Conservation (phyloP, 2,888 invertebrate species). For the Tiphia femorata region DNA sequence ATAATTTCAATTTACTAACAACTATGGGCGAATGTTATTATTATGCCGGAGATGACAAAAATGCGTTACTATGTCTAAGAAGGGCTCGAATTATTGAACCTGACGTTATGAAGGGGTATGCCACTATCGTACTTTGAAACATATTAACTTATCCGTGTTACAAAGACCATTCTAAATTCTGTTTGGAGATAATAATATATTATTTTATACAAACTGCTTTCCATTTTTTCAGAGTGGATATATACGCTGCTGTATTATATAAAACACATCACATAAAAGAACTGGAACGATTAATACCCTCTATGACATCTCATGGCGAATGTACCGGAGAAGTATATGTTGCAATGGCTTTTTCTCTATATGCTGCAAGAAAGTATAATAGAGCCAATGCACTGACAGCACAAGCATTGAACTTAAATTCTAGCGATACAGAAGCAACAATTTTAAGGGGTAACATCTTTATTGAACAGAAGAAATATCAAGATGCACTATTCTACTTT, state of each 20-base stretch:
- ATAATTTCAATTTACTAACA: constrained; percentile 77
- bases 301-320: constrained; percentile 70
- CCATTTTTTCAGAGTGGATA: constrained; percentile 71
- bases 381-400: constrained; percentile 81
- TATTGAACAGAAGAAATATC: constrained; percentile 76
- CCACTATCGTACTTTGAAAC: too few species aligned
- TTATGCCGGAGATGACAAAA: constrained; percentile 78
- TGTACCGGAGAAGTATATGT: constrained; percentile 81
- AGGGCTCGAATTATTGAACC: constrained; percentile 66
- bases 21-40: constrained; percentile 81
- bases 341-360: constrained; percentile 80
- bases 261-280: constrained; percentile 74
- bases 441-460: constrained; percentile 80
- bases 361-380: constrained; percentile 75
- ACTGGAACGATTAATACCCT: constrained; percentile 74
- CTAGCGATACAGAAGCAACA: constrained; percentile 79
- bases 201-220: neutral
- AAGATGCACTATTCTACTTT: constrained; percentile 77
- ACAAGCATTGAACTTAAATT: constrained; percentile 77
- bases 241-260: constrained; percentile 75
- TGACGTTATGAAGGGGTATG: constrained; percentile 63
- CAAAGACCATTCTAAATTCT: neutral
- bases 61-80: constrained; percentile 73
- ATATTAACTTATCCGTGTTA: neutral
- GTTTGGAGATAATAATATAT: neutral